Evolutionary conservation across 2,113 vertebrate genomes (phyloP).

Genomic region (Sialia sialis): DNA sequence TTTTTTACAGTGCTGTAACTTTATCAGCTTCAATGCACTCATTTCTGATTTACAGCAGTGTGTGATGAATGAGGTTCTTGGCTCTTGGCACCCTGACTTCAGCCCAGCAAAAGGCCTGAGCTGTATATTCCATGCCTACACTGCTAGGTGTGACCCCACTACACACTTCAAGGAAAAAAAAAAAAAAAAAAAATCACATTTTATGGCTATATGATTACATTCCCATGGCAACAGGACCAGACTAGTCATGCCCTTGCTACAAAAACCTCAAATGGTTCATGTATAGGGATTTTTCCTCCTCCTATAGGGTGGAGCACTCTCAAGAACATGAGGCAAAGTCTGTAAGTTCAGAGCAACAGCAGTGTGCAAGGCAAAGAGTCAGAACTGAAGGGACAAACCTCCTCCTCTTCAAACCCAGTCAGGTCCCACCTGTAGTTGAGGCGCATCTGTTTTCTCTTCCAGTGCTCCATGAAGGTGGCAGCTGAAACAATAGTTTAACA

Average conservation of each 20-base stretch:
- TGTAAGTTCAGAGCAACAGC: not conserved
- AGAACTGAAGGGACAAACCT: conserved; percentile 75
- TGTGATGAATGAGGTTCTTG: not conserved
- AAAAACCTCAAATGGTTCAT: not conserved
- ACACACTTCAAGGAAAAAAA: not conserved
- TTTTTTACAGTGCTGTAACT: not conserved
- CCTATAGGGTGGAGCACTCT: not conserved
- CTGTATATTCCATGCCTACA: not conserved
- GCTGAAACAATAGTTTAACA: conserved; percentile 70
- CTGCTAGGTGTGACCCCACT: conserved; percentile 12
- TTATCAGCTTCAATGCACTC: not conserved
- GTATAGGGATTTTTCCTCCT: not conserved
- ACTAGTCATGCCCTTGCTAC: not conserved
- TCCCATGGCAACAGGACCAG: not conserved
- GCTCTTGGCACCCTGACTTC: not conserved
- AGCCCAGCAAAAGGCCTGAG: conserved; percentile 10
- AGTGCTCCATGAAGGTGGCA: conserved; percentile 97
- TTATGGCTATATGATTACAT: not conserved
- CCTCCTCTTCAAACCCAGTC: conserved; percentile 91
- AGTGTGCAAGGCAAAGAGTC: not conserved
- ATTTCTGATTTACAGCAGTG: not conserved
- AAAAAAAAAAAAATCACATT: not conserved
- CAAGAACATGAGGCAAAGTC: not conserved
- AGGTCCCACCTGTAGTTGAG: conserved; percentile 97
- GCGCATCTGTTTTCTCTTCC: conserved; percentile 97